Percentiles rank a stretch among this genome's conserved stretches.
These are phyloP conservation scores for Noctua fimbriata DNA, from an alignment of 2,888 invertebrate genomes.

Conservation along the genomic window DNA sequence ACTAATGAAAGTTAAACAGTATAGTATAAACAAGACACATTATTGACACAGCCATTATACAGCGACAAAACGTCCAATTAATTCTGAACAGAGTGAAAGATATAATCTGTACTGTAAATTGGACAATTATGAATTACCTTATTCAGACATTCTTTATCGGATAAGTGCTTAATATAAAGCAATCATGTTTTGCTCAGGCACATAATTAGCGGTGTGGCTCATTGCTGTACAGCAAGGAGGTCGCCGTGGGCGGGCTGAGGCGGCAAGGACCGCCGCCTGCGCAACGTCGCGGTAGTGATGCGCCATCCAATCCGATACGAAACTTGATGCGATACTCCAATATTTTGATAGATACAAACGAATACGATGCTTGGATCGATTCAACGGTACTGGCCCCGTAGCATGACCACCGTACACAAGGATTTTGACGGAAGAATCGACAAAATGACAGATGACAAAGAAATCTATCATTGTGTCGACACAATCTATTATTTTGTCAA, in stretches of 20 bases:
- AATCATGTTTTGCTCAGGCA: constrained; percentile 58
- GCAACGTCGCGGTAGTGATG: constrained; percentile 51
- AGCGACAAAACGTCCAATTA: constrained; percentile 38
- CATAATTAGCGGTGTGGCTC: constrained; percentile 62
- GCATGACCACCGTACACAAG: too few relatives aligned
- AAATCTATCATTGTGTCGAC: too few relatives aligned
- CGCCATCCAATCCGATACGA: background rate
- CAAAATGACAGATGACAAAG: too few relatives aligned
- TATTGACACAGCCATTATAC: constrained; percentile 25
- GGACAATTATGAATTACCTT: constrained; percentile 54
- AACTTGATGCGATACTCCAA: background rate
- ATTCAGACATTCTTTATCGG: constrained; percentile 55
- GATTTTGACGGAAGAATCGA: too few relatives aligned
- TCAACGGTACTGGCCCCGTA: background rate
- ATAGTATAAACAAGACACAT: constrained; percentile 14
- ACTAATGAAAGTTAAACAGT: constrained; percentile 40
- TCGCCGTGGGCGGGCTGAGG: constrained; percentile 68
- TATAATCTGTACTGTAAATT: constrained; percentile 44
- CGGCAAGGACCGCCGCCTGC: constrained; percentile 73
- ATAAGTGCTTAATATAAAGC: constrained; percentile 62
- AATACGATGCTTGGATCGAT: background rate
- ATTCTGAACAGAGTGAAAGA: constrained; percentile 39
- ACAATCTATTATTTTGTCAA: too few relatives aligned
- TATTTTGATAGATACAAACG: background rate
- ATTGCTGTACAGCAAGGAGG: constrained; percentile 58